Evolutionary conservation across 2,797 vertebrate genomes (phyloP).

Genomic region (Artibeus jamaicensis): DNA sequence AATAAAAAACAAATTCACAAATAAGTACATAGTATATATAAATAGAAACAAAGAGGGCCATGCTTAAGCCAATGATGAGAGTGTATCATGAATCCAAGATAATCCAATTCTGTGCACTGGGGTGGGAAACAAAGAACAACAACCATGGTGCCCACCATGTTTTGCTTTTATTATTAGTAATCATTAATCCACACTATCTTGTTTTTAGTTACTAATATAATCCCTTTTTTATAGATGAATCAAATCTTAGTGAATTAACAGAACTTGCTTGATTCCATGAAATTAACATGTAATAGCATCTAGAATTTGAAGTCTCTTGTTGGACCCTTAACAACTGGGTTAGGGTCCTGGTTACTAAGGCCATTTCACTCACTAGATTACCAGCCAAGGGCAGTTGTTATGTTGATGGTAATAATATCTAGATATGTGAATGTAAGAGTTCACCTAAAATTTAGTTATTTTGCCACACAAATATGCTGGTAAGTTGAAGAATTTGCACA

Average conservation of each 20-base stretch:
- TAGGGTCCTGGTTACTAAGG: background rate
- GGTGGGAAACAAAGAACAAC: background rate
- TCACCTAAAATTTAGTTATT: background rate
- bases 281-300: background rate
- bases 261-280: background rate
- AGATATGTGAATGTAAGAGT: background rate
- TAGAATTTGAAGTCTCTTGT: background rate
- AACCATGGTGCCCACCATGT: background rate
- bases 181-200: constrained; percentile 11
- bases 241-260: background rate
- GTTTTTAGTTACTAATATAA: constrained; percentile 6
- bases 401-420: background rate
- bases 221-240: background rate
- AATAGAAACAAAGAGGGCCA: background rate
- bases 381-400: background rate
- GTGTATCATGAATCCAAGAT: background rate
- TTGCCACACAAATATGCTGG: background rate
- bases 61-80: background rate
- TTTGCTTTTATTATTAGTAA: constrained; percentile 28
- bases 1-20: background rate
- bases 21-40: background rate
- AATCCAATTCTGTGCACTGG: background rate
- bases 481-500: background rate
- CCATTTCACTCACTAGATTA: background rate
- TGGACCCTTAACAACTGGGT: background rate